phyloP scores from a whole-genome alignment of 2,113 vertebrate genomes.

The Vidua macroura region DNA sequence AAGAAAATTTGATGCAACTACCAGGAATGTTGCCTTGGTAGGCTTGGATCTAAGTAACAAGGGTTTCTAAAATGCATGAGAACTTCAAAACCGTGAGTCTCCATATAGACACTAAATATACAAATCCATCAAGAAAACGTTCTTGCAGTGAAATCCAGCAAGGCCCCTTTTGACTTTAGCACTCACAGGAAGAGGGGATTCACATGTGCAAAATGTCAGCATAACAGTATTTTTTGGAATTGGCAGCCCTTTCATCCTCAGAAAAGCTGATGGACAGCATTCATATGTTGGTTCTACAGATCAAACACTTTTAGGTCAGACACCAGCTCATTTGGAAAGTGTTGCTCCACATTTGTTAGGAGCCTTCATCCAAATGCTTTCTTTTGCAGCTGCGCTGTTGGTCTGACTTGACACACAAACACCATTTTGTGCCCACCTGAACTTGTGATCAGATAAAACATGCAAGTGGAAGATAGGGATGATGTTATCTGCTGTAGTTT shows the following conservation, averaged over 20 bases:
- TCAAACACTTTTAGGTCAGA: not conserved
- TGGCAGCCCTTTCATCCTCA: not conserved
- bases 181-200: not conserved
- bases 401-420: not conserved
- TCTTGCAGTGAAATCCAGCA: not conserved
- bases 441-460: not conserved
- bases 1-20: not conserved
- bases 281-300: not conserved
- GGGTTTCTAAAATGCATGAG: not conserved
- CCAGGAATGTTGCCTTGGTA: not conserved
- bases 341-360: not conserved
- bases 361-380: not conserved
- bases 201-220: not conserved
- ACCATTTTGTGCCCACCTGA: not conserved
- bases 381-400: not conserved
- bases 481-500: not conserved
- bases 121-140: not conserved
- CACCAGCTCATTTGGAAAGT: not conserved
- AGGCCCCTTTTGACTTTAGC: not conserved
- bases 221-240: not conserved
- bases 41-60: not conserved
- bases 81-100: not conserved
- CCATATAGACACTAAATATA: not conserved
- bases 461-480: not conserved
- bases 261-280: not conserved